phyloP scores from a whole-genome alignment of 2,797 vertebrate species.

The Syndactyla subalaris region DNA sequence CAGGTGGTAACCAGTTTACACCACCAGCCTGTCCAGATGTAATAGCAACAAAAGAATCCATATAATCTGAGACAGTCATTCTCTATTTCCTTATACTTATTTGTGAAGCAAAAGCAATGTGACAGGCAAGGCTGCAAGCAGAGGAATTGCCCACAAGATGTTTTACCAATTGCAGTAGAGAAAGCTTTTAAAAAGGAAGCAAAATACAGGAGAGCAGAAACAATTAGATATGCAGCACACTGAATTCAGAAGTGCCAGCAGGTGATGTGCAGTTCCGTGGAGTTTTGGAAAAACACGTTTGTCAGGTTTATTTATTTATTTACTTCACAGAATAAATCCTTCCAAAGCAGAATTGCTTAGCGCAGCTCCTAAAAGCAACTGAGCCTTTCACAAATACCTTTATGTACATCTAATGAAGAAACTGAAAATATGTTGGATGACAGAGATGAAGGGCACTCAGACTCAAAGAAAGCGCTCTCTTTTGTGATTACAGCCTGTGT shows the following conservation, averaged over 20 bases:
- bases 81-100: not conserved
- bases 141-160: conserved; percentile 44
- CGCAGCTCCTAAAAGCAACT: not conserved
- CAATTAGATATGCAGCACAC: conserved; percentile 45
- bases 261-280: conserved; percentile 6
- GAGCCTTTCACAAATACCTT: not conserved
- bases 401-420: not conserved
- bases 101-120: conserved; percentile 31
- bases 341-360: not conserved
- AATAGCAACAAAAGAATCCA: conserved; percentile 25
- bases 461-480: not conserved
- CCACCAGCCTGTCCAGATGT: not conserved
- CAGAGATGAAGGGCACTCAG: not conserved
- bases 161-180: conserved; percentile 49
- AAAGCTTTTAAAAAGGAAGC: conserved; percentile 40
- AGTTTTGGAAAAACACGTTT: not conserved
- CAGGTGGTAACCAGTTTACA: not conserved
- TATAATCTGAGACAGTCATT: conserved; percentile 12
- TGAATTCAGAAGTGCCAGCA: conserved; percentile 51
- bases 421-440: not conserved
- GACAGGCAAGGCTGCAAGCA: conserved; percentile 41
- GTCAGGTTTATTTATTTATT: conserved; percentile 57
- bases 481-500: not conserved
- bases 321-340: not conserved
- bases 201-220: conserved; percentile 52